Base-by-base conservation (phyloP, 2,888 invertebrate genomes). In the Agrotis clavis region DNA sequence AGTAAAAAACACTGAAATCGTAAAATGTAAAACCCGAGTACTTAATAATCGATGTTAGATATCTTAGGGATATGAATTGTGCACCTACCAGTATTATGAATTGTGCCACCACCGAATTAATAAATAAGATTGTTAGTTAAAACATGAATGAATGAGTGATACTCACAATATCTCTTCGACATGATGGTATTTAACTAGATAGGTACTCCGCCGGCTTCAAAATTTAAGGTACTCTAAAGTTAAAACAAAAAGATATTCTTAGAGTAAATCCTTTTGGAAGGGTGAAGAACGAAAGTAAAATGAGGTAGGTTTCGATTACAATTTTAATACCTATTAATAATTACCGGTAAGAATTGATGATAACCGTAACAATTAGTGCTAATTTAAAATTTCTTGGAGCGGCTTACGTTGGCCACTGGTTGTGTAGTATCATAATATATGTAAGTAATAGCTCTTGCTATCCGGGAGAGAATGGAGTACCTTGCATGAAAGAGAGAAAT, bases 121-220 rank as follows among this genome's bases (percentile, higher is more conserved):
- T 56, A 50, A 70, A 63, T 66, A 66, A 73, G 62, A 63, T 61
- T 41, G 7, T 21, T 74, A 35, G 35, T 35, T 35, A 74, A 72
- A 83, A 78, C 76, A 79, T 82, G 79, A 79, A 81, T 81, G 77
- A 71, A 81, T 75, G 82, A 88, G 87, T 82, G 76, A 86, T 94
- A 94, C 94, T 94, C 90, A 94, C 94, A 88, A 89, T 91, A 90
- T 85, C 92, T 93, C 85, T 86, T 85, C 79, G 87, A 89, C 86
- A 88, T 87, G 48, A 41, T 75, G 87, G 83, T 86, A 83, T 88
- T 82, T 88, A 88, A 88, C 88, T 91, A 88, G 90, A 85, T 87
- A 88, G 90, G 84, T 87, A 83, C 87, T 90, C 85, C 87, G 88
- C 88, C 90, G 85, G 91, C 91, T 90, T 92, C 90, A 86, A 88